Evolutionary conservation across 2,113 vertebrate genomes (phyloP), one percentile per base, ranked within the genome.

Genomic region (Barbus barbus): DNA sequence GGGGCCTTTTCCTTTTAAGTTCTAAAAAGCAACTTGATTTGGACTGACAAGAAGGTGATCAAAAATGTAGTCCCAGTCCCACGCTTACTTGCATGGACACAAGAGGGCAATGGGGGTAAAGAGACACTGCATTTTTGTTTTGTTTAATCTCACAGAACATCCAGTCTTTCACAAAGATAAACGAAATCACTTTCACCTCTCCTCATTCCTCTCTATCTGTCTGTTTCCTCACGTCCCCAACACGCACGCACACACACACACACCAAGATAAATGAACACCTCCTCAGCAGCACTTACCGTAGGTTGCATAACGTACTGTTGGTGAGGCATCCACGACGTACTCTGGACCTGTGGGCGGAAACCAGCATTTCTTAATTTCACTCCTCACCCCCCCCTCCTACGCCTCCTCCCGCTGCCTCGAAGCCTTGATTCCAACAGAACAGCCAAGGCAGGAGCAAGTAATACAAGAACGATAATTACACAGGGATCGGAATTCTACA

Each of bases 291-390:
- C 92, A 96, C 98, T 96, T 97, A 99, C 98, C 95, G 98, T 97
- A 94, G 98, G 98, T 96, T 99, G 98, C 98, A 99, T 98, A 97
- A 98, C 97, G 94, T 99, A 99, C 93, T 97, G 96, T 93, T 98
- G 98, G 94, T 99, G 98, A 95, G 97, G 98, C 97, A 98, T 99
- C 98, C 98, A 99, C 93, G 97, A 99, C 93, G 98, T 98, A 92
- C 97, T 99, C 96, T 99, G 98, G 94, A 99, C 98, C 98, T 99
- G 94, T 84, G 76, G 87, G 81, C 63, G 83, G 82, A 77, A 65
- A 86, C 63, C 75, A 82, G 83, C 83, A 87, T 85, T 87, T 82
- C 73, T 85, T 86, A 75, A 87, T 85, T 85, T 77, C 80, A 58
- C 76, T 85, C 72, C 71, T 85, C 51, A 26, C 75, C 76, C 51